phyloP scores from a whole-genome alignment of 30 jellyfish, hydroid and myxozoan genomes.

The Turritopsis dohrnii region DNA sequence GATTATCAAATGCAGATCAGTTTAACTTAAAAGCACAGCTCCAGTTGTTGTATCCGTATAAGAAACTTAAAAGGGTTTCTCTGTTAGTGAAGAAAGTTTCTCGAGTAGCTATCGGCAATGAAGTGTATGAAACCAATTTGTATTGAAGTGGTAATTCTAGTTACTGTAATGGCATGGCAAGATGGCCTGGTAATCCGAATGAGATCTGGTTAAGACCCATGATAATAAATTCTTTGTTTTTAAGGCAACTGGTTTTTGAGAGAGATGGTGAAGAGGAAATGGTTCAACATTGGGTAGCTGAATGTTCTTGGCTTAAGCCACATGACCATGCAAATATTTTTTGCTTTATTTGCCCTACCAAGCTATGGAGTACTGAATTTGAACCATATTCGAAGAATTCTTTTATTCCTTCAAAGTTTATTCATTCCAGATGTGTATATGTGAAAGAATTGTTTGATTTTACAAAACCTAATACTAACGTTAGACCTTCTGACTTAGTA shows the following conservation, averaged over 20 bases:
- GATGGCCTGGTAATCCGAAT: neutral
- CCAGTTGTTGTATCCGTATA: neutral
- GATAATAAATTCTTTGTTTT: neutral
- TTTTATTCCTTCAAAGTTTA: slow-evolving; percentile 1
- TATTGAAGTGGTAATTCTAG: neutral
- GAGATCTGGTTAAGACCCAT: neutral
- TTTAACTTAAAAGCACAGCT: neutral
- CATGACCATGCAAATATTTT: neutral
- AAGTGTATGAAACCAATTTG: neutral
- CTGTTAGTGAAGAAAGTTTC: neutral
- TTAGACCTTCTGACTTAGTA: slow-evolving; percentile 3
- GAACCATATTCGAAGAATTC: neutral
- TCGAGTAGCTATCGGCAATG: neutral
- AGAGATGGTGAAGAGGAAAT: neutral
- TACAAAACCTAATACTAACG: neutral
- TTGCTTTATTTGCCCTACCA: neutral
- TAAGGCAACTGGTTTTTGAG: neutral
- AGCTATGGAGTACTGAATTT: neutral
- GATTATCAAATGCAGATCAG: neutral
- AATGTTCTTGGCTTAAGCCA: neutral
- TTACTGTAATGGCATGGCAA: neutral
- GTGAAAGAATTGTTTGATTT: neutral
- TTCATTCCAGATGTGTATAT: neutral
- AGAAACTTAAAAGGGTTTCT: neutral
- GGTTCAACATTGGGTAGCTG: neutral